phyloP scores from a whole-genome alignment of 2,888 invertebrate genomes.

The Cartodere bifasciata region DNA sequence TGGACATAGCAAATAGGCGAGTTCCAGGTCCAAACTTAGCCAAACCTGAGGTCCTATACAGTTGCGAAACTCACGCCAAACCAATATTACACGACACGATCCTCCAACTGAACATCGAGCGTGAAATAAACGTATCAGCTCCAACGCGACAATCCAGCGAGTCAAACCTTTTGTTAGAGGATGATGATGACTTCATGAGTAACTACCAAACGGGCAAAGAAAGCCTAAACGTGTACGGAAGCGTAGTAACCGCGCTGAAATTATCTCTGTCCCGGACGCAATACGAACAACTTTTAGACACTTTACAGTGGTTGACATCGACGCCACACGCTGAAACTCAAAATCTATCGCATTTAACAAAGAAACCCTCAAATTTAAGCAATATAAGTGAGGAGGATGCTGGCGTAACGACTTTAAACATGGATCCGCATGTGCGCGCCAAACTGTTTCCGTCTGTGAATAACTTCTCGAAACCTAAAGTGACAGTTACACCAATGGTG shows the following conservation, averaged over 20 bases:
- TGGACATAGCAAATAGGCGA: slow-evolving; percentile 45
- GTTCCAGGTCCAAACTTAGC: slow-evolving; percentile 27
- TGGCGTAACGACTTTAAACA: slow-evolving; percentile 40
- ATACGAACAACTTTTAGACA: slow-evolving; percentile 80
- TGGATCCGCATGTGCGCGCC: slow-evolving; percentile 51
- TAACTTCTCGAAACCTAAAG: slow-evolving; percentile 7
- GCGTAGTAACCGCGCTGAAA: slow-evolving; percentile 72
- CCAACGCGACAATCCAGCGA: slow-evolving; percentile 24
- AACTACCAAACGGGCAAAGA: background rate
- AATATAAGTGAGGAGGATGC: slow-evolving; percentile 37
- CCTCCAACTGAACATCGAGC: slow-evolving; percentile 46
- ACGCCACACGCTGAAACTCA: slow-evolving; percentile 28
- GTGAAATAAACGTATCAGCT: slow-evolving; percentile 24
- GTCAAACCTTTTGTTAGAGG: slow-evolving; percentile 26
- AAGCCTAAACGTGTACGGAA: no score
- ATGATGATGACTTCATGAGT: slow-evolving; percentile 19
- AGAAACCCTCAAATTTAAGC: slow-evolving; percentile 22
- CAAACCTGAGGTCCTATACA: slow-evolving; percentile 56
- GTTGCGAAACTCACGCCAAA: slow-evolving; percentile 58
- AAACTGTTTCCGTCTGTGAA: slow-evolving; percentile 34
- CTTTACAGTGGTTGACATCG: slow-evolving; percentile 37
- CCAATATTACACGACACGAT: slow-evolving; percentile 85
- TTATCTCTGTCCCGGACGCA: slow-evolving; percentile 76
- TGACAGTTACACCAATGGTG: slow-evolving; percentile 15
- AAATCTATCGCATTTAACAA: slow-evolving; percentile 20